These are phyloP conservation scores for Pionites leucogaster DNA, from an alignment of 2,113 vertebrate genomes.

Conservation along the genomic window DNA sequence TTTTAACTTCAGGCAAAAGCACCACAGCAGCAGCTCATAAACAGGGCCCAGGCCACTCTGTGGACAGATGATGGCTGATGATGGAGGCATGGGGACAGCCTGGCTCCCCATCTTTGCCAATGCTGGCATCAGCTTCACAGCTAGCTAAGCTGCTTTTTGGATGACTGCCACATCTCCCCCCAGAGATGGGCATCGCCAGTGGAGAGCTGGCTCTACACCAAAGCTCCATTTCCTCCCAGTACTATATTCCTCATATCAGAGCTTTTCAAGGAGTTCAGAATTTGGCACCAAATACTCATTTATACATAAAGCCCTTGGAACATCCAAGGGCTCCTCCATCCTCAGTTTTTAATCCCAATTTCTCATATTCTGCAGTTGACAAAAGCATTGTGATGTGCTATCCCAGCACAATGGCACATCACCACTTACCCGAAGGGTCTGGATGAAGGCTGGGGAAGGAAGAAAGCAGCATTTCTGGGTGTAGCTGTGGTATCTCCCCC, in stretches of 20 bases:
- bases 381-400: neutral
- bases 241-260: neutral
- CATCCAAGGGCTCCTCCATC: neutral
- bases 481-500: neutral
- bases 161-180: neutral
- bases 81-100: neutral
- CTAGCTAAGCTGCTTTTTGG: neutral
- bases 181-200: neutral
- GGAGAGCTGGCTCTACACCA: neutral
- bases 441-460: neutral
- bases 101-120: neutral
- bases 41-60: too few relatives aligned
- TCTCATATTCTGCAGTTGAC: neutral
- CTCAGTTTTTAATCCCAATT: neutral
- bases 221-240: neutral
- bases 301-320: neutral
- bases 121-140: neutral
- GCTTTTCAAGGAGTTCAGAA: neutral
- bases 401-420: neutral
- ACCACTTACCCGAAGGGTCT: neutral
- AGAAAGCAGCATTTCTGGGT: neutral
- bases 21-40: neutral
- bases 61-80: accelerated
- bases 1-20: neutral
- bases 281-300: neutral